These are phyloP conservation scores for Rhaphigaster nebulosa DNA, from an alignment of 2,888 invertebrate genomes.

Conservation along the genomic window DNA sequence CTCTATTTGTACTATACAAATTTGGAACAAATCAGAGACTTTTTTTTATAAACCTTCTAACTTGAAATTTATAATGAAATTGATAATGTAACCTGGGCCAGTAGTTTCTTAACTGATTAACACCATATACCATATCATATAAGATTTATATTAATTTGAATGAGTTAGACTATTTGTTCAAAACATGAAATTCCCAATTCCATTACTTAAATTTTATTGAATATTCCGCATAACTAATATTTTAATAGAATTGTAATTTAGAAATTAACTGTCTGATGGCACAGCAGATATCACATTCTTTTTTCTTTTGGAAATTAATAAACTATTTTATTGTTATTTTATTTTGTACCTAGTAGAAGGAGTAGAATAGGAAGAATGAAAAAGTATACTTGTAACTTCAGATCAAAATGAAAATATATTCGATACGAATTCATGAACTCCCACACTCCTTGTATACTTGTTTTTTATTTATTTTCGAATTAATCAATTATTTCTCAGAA, in stretches of 20 bases:
- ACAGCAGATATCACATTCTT: not conserved
- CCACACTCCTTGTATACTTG: too few species aligned
- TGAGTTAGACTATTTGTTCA: not conserved
- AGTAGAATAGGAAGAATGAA: not conserved
- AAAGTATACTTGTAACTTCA: too few species aligned
- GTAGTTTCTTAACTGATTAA: not conserved
- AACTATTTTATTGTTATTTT: too few species aligned
- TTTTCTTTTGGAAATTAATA: not conserved
- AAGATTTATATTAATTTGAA: not conserved
- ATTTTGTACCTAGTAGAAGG: too few species aligned
- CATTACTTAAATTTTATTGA: not conserved
- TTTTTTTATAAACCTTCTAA: not conserved
- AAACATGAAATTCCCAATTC: not conserved
- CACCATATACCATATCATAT: not conserved
- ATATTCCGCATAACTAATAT: not conserved
- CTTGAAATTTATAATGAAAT: not conserved
- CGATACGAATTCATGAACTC: too few species aligned
- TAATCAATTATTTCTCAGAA: not conserved
- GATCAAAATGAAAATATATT: too few species aligned
- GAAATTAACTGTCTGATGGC: not conserved
- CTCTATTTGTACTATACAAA: not conserved
- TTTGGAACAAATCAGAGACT: constrained; percentile 20
- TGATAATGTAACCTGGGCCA: not conserved
- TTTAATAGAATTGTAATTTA: not conserved
- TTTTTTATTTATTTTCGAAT: not conserved